phyloP scores from a whole-genome alignment of 2,888 invertebrate species.

The Diloba caeruleocephala region DNA sequence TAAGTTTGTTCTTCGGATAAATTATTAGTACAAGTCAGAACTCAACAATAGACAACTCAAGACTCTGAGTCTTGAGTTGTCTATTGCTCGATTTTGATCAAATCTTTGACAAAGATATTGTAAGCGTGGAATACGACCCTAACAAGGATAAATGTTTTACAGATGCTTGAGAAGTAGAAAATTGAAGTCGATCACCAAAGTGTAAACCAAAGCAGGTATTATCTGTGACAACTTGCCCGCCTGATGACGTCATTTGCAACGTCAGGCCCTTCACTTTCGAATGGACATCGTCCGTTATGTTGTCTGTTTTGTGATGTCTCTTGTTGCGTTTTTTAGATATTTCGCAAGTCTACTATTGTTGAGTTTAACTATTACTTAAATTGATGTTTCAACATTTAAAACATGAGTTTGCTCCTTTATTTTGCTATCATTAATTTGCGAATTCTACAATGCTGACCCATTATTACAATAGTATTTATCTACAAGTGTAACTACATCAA shows the following conservation, averaged over 20 bases:
- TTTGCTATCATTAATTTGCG: slow-evolving; percentile 52
- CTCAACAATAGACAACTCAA: too few species aligned
- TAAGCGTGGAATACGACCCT: too few species aligned
- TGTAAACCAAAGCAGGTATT: slow-evolving; percentile 64
- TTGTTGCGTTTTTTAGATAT: slow-evolving; percentile 40
- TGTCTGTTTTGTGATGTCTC: slow-evolving; percentile 41
- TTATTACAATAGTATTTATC: slow-evolving; percentile 26
- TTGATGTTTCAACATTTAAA: slow-evolving; percentile 47
- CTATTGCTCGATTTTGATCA: too few species aligned
- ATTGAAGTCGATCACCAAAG: slow-evolving; percentile 82
- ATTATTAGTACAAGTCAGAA: too few species aligned
- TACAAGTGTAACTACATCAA: slow-evolving; percentile 39
- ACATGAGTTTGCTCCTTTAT: slow-evolving; percentile 56
- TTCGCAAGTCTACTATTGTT: slow-evolving; percentile 56
- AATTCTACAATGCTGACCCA: slow-evolving; percentile 36
- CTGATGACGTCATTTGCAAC: slow-evolving; percentile 39
- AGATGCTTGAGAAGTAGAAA: slow-evolving; percentile 81
- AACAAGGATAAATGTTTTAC: slow-evolving; percentile 39
- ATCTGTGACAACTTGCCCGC: slow-evolving; percentile 50
- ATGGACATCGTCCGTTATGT: slow-evolving; percentile 46
- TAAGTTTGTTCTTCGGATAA: too few species aligned
- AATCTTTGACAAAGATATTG: too few species aligned
- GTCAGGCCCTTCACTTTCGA: slow-evolving; percentile 39
- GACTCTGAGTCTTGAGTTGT: too few species aligned
- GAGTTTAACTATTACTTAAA: slow-evolving; percentile 56